A percentile compares a stretch with the other conserved stretches of the same genome.
These are phyloP conservation scores for Drosophila falleni DNA, from an alignment of 2,888 invertebrate species.

Conservation along the genomic window DNA sequence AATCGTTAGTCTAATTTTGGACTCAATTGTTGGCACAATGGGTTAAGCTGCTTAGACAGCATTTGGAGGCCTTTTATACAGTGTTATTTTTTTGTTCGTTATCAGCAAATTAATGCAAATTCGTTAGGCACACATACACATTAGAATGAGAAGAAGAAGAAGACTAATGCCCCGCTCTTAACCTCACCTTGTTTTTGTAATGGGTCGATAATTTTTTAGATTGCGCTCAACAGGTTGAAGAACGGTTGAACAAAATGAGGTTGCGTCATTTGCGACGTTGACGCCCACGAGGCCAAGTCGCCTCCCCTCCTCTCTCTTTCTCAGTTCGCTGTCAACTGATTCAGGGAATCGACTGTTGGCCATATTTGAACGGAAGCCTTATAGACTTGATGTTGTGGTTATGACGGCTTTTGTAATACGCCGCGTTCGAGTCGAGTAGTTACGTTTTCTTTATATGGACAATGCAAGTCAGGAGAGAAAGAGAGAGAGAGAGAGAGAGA, in stretches of 20 bases:
- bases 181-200: constrained; percentile 20
- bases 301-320: background rate
- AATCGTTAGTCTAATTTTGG: constrained; percentile 16
- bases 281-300: constrained; percentile 52
- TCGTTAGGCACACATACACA: constrained; percentile 35
- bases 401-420: constrained; percentile 43
- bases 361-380: constrained; percentile 72
- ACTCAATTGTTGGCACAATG: constrained; percentile 17
- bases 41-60: constrained; percentile 35
- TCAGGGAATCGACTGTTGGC: constrained; percentile 47
- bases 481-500: background rate
- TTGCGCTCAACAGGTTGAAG: constrained; percentile 58
- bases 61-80: constrained; percentile 17
- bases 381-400: constrained; percentile 55
- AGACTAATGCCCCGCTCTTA: constrained; percentile 1
- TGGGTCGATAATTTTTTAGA: constrained; percentile 51
- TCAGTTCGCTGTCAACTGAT: constrained; percentile 30
- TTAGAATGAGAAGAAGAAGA: background rate
- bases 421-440: constrained; percentile 17
- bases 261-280: constrained; percentile 50
- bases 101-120: constrained; percentile 60
- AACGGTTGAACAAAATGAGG: constrained; percentile 23
- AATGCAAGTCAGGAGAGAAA: constrained; percentile 40
- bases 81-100: constrained; percentile 33
- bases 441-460: constrained; percentile 50